Evolutionary conservation across 2,888 invertebrate species (phyloP), one percentile per base, ranked within the genome.

Genomic region (Gandaritis pyraliata): DNA sequence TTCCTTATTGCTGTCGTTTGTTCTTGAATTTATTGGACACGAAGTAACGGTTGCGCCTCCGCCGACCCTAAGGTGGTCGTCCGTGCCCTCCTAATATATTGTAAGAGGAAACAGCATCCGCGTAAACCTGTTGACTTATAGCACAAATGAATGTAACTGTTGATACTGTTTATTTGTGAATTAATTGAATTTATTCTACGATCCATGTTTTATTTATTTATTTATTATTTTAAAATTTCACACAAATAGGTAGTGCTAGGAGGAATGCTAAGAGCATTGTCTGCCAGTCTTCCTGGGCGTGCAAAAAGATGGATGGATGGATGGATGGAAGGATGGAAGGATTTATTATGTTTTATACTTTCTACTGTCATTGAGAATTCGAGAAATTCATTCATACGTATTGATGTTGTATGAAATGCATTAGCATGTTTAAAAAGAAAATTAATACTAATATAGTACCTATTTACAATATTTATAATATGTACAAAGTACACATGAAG

Each of bases 11-110:
- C 86, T 81, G 87, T 87, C 85, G 85, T 85, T 90, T 87, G 84
- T 86, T 85, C 82, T 82, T 82, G 80, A 83, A 87, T 90, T 89
- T 90, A 90, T 90, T 87, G 85, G 83, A 84, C 87, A 88, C 88
- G 88, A 87, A 86, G 80, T 88, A 88, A 88, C 87, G 86, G 88
- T 84, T 77, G 81, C 43, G 59, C 79, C 74, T 75, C 74, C 72
- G 71, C 69, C 65, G 78, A 73, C 72, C 77, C 75, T 79, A 72
- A 76, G 77, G 79, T 81, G 81, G 80, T 78, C 79, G 72, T 64
- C 70, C 65, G 73, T 74, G 70, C 75, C 68, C 74, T 75, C 70
- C 70, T 84, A 81, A 85, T 82, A 81, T 84, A 86, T 83, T 80
- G 77, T 73, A 72, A 71, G 58, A 75, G 76, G 75, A 83, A 83